These are phyloP conservation scores for Panopea generosa DNA, from an alignment of 2,888 invertebrate species.

Conservation along the genomic window DNA sequence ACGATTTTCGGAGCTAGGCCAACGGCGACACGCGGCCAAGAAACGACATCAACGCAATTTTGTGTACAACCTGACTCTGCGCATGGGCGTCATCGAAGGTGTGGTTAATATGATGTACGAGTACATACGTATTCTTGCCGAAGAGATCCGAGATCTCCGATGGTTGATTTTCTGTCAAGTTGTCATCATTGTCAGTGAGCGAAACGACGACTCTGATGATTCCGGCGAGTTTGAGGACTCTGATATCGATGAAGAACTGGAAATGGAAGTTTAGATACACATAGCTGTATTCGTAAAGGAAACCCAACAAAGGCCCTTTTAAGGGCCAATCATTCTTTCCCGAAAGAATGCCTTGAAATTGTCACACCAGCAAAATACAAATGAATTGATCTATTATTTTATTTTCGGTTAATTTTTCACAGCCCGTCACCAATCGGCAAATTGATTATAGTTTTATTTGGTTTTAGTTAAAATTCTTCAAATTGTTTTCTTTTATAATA, in stretches of 20 bases:
- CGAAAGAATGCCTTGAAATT: not conserved
- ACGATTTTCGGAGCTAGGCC: constrained; percentile 11
- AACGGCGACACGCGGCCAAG: constrained; percentile 20
- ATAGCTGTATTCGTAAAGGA: too few relatives aligned
- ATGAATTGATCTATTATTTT: too few relatives aligned
- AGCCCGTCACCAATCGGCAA: too few relatives aligned
- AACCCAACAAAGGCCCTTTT: constrained; percentile 50
- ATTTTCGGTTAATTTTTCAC: too few relatives aligned
- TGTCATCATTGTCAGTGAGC: constrained; percentile 13
- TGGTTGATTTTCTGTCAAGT: constrained; percentile 36
- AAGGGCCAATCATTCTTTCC: constrained; percentile 32
- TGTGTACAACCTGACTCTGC: constrained; percentile 34
- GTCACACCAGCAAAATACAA: too few relatives aligned
- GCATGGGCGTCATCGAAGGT: constrained; percentile 41
- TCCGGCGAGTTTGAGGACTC: constrained; percentile 2
- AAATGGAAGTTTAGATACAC: too few relatives aligned
- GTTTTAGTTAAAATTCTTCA: too few relatives aligned
- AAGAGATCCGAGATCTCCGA: constrained; percentile 40
- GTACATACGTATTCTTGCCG: constrained; percentile 16
- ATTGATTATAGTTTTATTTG: too few relatives aligned
- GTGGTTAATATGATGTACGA: constrained; percentile 38
- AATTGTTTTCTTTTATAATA: too few relatives aligned
- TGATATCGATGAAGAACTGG: too few relatives aligned
- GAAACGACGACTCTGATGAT: constrained; percentile 22
- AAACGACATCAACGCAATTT: constrained; percentile 17